Evolutionary conservation across 2,797 vertebrate species (phyloP).

Genomic region (Hozukius guyotensis): DNA sequence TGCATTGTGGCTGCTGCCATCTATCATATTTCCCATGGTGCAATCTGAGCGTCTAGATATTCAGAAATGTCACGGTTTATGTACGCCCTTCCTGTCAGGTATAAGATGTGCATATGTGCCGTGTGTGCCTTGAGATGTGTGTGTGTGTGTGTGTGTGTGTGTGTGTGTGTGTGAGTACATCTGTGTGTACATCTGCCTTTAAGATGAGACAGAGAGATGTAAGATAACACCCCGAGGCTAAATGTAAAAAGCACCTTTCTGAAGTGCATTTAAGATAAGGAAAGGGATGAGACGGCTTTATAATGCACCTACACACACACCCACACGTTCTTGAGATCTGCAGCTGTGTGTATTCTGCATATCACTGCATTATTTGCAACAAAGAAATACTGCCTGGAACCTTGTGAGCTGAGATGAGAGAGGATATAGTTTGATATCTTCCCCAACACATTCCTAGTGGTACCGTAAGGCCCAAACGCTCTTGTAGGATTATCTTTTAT

Average conservation of each 20-base stretch:
- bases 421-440: slow-evolving; percentile 36
- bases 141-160: slow-evolving; percentile 6
- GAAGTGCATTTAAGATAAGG: slow-evolving; percentile 54
- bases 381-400: slow-evolving; percentile 25
- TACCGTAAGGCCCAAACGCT: neutral
- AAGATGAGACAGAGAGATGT: slow-evolving; percentile 40
- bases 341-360: slow-evolving; percentile 32
- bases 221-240: slow-evolving; percentile 48
- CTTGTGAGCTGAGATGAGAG: slow-evolving; percentile 26
- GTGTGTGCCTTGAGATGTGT: slow-evolving; percentile 31
- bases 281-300: slow-evolving; percentile 51
- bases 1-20: slow-evolving; percentile 48
- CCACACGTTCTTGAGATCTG: slow-evolving; percentile 9
- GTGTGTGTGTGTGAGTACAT: slow-evolving; percentile 11
- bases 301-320: slow-evolving; percentile 21
- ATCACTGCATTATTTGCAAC: slow-evolving; percentile 26
- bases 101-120: slow-evolving; percentile 27
- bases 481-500: slow-evolving; percentile 22
- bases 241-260: slow-evolving; percentile 55
- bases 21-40: slow-evolving; percentile 50
- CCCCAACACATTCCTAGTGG: slow-evolving; percentile 14
- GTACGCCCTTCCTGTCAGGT: slow-evolving; percentile 32
- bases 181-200: slow-evolving; percentile 30
- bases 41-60: slow-evolving; percentile 29
- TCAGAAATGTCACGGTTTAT: slow-evolving; percentile 44